Conservation (phyloP, 2,797 vertebrate genomes). For the Spheniscus humboldti region DNA sequence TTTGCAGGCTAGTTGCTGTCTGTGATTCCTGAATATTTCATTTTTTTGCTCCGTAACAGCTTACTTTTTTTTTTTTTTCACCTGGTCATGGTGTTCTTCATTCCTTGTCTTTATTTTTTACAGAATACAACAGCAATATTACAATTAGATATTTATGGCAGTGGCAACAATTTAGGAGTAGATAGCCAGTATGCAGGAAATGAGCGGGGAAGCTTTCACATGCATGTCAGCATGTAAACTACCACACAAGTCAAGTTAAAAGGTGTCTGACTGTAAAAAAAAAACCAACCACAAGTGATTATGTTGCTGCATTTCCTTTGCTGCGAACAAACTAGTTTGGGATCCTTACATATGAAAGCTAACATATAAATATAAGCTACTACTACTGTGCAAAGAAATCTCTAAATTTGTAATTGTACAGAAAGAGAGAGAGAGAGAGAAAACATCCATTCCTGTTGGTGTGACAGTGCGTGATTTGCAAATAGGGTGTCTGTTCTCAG, state of each 20-base stretch:
- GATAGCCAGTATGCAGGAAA: not conserved
- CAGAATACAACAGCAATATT: not conserved
- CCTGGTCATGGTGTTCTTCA: not conserved
- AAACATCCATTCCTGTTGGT: not conserved
- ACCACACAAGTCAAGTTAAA: not conserved
- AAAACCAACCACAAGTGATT: too few species aligned
- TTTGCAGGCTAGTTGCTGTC: not conserved
- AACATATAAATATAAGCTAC: not conserved
- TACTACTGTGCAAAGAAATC: not conserved
- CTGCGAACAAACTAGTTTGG: not conserved
- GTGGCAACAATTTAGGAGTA: not conserved
- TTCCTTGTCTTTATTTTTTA: not conserved
- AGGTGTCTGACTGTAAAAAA: not conserved
- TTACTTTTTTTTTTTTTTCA: not conserved
- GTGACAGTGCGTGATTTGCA: not conserved
- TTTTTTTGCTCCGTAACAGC: not conserved
- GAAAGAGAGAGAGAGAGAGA: not conserved
- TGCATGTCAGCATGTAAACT: not conserved
- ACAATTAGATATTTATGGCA: not conserved
- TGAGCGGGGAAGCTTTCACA: not conserved
- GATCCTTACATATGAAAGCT: not conserved
- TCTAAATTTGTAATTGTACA: not conserved
- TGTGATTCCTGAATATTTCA: not conserved
- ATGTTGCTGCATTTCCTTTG: not conserved
- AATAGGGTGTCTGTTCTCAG: not conserved